Base-by-base conservation (phyloP, 2,888 invertebrate species). In the Sthenelais limicola region DNA sequence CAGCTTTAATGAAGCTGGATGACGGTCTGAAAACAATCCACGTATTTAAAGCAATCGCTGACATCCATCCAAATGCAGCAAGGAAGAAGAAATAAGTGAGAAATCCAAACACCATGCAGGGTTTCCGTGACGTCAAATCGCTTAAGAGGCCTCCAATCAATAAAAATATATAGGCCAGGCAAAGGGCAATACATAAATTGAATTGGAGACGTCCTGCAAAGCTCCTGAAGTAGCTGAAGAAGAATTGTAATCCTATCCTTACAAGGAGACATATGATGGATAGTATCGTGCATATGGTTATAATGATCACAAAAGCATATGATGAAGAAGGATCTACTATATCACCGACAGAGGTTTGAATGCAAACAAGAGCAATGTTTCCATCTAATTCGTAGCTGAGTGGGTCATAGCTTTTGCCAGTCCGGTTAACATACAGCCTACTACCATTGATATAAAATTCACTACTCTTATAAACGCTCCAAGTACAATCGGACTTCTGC, bases 171-270 rank as follows among this genome's bases (percentile, higher is more conserved):
- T 32, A 48, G 26, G 67, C 67, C n/a, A 67, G 30, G n/a, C 26
- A 48, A 28, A 67, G 21, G 12, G 28, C 47, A 1, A 67, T 47
- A 9, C 7, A 47, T 15, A 67, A 30, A 9, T 47, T 28, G 48
- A 67, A 67, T 5, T 67, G 67, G 2, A 67, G 49, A 12, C 48
- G 43, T 15, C 67, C 67, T 21, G 67, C 28, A 48, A 48, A 67
- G 32, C 67, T 47, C 18, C 28, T 28, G 24, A 30, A 67, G 26
- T 47, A 47, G 7, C 26, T 24, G 48, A 67, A 32, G 21, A 28
- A 48, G 26, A 9, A 48, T 30, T 67, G 67, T 1, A 67, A 48
- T 21, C n/a, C 26, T 7, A 67, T 4, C 28, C 67, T 47, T 24
- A 48, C 30, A 30, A 24, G 7, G 2, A 67, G 28, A 24, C 48